phyloP scores from a whole-genome alignment of 2,888 invertebrate species.

The Sepiola atlantica region DNA sequence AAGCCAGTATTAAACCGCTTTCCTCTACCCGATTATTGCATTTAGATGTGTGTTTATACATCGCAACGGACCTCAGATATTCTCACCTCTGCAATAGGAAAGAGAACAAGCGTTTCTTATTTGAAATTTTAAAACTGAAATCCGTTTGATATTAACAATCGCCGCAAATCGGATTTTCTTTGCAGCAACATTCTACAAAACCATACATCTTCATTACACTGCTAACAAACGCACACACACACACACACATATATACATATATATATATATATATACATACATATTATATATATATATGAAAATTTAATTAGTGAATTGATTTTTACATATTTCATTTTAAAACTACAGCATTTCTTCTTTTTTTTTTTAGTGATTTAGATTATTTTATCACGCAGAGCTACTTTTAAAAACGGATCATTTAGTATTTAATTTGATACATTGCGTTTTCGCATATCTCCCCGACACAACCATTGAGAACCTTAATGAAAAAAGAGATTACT shows the following conservation, averaged over 20 bases:
- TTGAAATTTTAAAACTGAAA: not conserved
- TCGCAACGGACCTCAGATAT: not conserved
- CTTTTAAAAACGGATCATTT: not conserved
- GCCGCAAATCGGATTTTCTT: not conserved
- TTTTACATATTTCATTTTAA: not conserved
- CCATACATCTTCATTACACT: not conserved
- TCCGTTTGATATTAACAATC: not conserved
- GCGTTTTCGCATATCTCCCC: not conserved
- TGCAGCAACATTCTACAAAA: not conserved
- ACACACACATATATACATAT: not conserved
- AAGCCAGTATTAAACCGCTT: not conserved
- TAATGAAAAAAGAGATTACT: not conserved
- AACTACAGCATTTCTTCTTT: not conserved
- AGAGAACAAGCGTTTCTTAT: not conserved
- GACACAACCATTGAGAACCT: not conserved
- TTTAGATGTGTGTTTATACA: conserved; percentile 2
- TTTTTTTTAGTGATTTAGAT: not conserved
- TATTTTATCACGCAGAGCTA: not conserved
- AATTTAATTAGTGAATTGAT: not conserved
- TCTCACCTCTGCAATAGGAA: not conserved
- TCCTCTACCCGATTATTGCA: not conserved
- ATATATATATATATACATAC: too few species aligned
- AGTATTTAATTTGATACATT: not conserved
- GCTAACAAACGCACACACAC: too few species aligned
- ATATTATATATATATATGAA: too few species aligned